Evolutionary conservation across 2,113 vertebrate genomes (phyloP), one percentile per base, ranked within the genome.

Genomic region (Oreamnos americanus): DNA sequence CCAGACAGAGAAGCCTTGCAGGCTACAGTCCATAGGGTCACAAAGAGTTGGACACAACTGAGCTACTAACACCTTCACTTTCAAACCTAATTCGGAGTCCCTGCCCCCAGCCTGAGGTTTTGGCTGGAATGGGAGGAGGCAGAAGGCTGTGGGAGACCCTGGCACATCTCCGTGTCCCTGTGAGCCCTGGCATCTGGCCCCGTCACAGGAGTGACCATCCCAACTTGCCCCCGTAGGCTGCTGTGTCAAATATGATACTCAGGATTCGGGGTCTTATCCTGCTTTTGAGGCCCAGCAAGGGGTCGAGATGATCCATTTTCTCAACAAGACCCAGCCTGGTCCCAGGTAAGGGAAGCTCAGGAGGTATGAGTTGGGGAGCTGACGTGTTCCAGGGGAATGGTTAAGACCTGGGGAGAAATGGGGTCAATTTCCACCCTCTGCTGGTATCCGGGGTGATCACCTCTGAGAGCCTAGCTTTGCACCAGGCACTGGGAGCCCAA

Each of bases 271-370:
- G 8, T 45, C 74, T 26, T 74, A 39, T 43, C 26, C 12, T 71
- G 45, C 58, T 19, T 82, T 71, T 0, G 36, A 62, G 33, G 58
- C 86, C 43, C 95, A 95, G 78, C 51, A 58, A 6, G 71, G n/a
- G 21, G 47, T 15, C 17, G 87, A 87, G 43, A 43, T 26, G 57
- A 30, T 91, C 82, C 19, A 30, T 53, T 81, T 98, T 55, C 88
- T 97, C 60, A 90, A 7, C 23, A 51, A 57, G 33, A 45, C 60
- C 39, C 91, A 84, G 16, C 26, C 47, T 33, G 45, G 6, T 58
- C 71, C 79, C 76, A 93, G 97, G 98, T 98, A 97, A 94, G 82
- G 71, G 62, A 62, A 85, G 36, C 87, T 60, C 16, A 8, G 30
- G 76, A 47, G 60, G 30, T 47, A 4, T 25, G 28, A 43, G 57